Evolutionary conservation across 2,888 invertebrate species (phyloP).

Genomic region (Cephus runcator): DNA sequence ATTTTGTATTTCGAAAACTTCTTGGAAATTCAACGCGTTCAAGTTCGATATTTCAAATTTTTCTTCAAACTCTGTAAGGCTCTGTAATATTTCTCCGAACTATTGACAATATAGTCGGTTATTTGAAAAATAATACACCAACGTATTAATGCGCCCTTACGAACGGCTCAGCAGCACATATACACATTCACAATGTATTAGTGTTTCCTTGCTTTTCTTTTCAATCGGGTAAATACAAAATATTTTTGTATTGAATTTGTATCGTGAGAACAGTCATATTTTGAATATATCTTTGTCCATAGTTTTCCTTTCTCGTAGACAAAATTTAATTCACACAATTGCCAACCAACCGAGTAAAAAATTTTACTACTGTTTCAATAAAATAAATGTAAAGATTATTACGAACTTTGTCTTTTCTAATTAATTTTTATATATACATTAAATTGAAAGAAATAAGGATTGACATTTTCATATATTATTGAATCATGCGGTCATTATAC

Average conservation of each 20-base stretch:
- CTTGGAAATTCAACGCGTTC: constrained; percentile 27
- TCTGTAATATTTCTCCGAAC: background rate
- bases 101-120: background rate
- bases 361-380: background rate
- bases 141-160: background rate
- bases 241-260: background rate
- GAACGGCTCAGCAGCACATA: background rate
- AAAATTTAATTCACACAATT: background rate
- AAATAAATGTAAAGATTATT: background rate
- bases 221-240: background rate
- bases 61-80: background rate
- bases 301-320: background rate
- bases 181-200: background rate
- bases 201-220: background rate
- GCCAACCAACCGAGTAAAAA: background rate
- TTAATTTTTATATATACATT: background rate
- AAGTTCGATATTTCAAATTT: constrained; percentile 20
- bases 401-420: background rate
- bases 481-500: background rate
- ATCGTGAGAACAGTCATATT: background rate
- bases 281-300: background rate
- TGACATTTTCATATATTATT: background rate
- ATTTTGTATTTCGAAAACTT: constrained; percentile 14
- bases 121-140: background rate
- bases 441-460: background rate